A percentile compares a stretch with the other conserved stretches of the same genome.
These are phyloP conservation scores for Salticus scenicus DNA, from an alignment of 2,888 invertebrate genomes.

Conservation along the genomic window DNA sequence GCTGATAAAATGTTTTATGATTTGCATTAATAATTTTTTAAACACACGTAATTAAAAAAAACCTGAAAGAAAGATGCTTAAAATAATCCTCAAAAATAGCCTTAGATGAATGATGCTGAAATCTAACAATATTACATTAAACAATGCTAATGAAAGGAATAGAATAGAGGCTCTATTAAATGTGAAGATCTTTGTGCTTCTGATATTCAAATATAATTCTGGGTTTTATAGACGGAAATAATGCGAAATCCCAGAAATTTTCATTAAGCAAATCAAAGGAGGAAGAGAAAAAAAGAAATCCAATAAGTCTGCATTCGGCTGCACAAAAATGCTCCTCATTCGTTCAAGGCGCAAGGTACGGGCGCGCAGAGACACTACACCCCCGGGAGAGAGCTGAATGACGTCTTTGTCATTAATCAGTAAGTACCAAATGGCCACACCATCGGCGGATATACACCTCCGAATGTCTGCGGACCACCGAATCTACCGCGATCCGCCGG, in stretches of 20 bases:
- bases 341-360: constrained; percentile 65
- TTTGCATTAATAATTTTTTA: too few relatives aligned
- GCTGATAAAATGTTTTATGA: too few relatives aligned
- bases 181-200: neutral
- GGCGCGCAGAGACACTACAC: constrained; percentile 50
- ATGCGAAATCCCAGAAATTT: constrained; percentile 15
- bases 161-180: neutral
- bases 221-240: neutral
- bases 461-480: constrained; percentile 52
- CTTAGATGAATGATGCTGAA: too few relatives aligned
- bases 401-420: constrained; percentile 70
- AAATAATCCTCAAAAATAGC: too few relatives aligned
- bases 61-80: too few relatives aligned
- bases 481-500: constrained; percentile 46
- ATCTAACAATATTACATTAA: too few relatives aligned
- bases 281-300: neutral
- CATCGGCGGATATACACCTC: constrained; percentile 65
- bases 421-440: constrained; percentile 66
- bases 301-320: constrained; percentile 16
- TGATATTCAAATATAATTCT: neutral
- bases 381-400: constrained; percentile 50
- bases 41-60: too few relatives aligned
- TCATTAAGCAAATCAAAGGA: constrained; percentile 10
- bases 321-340: constrained; percentile 12
- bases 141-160: too few relatives aligned